A percentile compares a stretch with the other conserved stretches of the same genome.
Conservation (phyloP, 2,797 vertebrate species). For the Moxostoma hubbsi region DNA sequence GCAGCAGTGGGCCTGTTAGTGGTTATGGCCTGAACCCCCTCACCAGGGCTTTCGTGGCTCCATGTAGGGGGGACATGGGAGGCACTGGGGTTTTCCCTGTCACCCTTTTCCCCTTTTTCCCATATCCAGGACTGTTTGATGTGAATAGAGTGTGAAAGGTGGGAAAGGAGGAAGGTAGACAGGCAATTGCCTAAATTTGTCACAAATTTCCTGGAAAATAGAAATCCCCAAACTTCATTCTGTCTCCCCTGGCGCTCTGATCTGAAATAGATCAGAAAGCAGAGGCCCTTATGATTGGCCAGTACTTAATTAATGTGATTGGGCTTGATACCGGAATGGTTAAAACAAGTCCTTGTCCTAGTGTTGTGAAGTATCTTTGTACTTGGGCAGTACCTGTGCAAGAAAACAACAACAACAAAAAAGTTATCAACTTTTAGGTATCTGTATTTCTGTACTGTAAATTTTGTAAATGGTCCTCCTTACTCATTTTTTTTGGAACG, state of each 20-base stretch:
- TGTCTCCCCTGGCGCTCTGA: neutral
- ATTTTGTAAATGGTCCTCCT: no score
- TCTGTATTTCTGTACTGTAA: no score
- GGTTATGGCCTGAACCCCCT: slow-evolving; percentile 57
- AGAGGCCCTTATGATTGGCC: no score
- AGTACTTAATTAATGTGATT: no score
- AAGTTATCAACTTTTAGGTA: no score
- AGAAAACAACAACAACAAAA: no score
- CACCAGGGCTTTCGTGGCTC: slow-evolving; percentile 35
- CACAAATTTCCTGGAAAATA: slow-evolving; percentile 50
- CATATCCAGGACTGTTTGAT: slow-evolving; percentile 55
- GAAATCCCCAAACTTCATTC: slow-evolving; percentile 27
- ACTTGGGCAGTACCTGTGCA: no score
- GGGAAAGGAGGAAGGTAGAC: slow-evolving; percentile 45
- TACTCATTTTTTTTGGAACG: neutral
- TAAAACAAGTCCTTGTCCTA: no score
- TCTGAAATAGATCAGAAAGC: no score
- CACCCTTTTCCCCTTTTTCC: slow-evolving; percentile 41
- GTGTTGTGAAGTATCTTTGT: no score
- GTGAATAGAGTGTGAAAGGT: slow-evolving; percentile 50
- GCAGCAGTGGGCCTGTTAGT: slow-evolving; percentile 66
- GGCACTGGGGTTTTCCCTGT: slow-evolving; percentile 52
- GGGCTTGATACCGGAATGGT: no score
- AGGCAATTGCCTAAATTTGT: slow-evolving; percentile 36
- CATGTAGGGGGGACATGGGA: slow-evolving; percentile 37